A percentile compares a stretch with the other conserved stretches of the same genome.
These are phyloP conservation scores for Ceyx margarethae DNA, from an alignment of 2,113 vertebrate genomes.

Conservation along the genomic window DNA sequence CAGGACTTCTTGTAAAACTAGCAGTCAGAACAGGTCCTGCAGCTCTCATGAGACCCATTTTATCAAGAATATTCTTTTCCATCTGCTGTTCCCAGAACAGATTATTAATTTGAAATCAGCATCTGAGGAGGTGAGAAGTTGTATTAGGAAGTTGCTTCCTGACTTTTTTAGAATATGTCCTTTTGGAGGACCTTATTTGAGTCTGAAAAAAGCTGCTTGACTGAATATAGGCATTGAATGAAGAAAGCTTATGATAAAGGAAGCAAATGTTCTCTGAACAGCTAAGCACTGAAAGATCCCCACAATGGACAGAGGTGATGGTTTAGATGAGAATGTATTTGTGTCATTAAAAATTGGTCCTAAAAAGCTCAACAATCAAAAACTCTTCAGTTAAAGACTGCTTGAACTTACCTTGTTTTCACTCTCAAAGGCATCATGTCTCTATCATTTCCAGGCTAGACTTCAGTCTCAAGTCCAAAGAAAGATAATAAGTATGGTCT, in stretches of 20 bases:
- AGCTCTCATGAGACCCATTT: slow-evolving; percentile 16
- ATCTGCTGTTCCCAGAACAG: slow-evolving; percentile 21
- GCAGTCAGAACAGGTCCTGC: neutral
- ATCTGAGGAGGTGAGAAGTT: slow-evolving; percentile 7
- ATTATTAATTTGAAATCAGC: slow-evolving; percentile 35
- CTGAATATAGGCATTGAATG: neutral
- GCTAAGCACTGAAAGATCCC: neutral
- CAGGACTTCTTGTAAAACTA: neutral
- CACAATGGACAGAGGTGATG: neutral
- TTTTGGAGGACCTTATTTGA: neutral
- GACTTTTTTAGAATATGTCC: neutral
- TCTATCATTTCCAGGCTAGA: neutral
- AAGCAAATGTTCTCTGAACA: neutral
- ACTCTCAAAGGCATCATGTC: neutral
- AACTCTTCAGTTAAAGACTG: neutral
- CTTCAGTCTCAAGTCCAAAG: neutral
- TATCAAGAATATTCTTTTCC: slow-evolving; percentile 25
- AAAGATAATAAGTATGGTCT: neutral
- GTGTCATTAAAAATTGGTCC: neutral
- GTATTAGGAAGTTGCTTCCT: neutral
- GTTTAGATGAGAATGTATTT: neutral
- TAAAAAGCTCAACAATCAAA: neutral
- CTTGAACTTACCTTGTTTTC: neutral
- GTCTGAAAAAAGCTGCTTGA: neutral
- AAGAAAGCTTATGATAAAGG: neutral